These are phyloP conservation scores for Silurus lanzhouensis DNA, from an alignment of 2,797 vertebrate species.

Conservation along the genomic window DNA sequence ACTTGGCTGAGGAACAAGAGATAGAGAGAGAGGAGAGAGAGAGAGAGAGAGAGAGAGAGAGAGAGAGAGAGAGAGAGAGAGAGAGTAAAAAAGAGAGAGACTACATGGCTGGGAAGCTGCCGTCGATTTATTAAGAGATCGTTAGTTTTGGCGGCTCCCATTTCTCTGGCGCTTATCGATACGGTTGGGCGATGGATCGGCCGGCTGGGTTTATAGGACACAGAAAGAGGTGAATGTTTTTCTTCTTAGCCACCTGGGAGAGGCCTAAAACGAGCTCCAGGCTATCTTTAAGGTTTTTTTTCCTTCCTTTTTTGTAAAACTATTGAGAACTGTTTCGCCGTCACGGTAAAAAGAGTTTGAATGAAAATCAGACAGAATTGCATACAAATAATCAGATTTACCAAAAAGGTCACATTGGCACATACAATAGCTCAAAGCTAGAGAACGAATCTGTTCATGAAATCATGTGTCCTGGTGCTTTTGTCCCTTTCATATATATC, in stretches of 20 bases:
- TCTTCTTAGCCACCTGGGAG: slow-evolving; percentile 13
- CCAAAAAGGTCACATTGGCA: background rate
- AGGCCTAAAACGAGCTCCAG: slow-evolving; percentile 4
- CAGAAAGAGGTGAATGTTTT: slow-evolving; percentile 16
- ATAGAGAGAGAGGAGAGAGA: slow-evolving; percentile 39
- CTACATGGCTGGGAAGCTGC: slow-evolving; percentile 24
- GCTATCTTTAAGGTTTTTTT: slow-evolving; percentile 8
- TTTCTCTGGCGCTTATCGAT: slow-evolving; percentile 72
- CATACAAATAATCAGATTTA: background rate
- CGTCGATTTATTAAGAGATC: slow-evolving; percentile 78
- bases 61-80: slow-evolving; percentile 51
- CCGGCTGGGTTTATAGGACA: slow-evolving; percentile 43
- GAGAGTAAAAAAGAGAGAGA: slow-evolving; percentile 58
- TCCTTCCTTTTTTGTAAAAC: slow-evolving; percentile 16
- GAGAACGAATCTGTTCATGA: background rate
- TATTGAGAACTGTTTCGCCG: background rate
- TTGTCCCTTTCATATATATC: background rate
- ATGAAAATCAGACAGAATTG: background rate
- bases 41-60: slow-evolving; percentile 12
- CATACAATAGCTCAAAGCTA: background rate
- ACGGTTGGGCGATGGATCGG: slow-evolving; percentile 55
- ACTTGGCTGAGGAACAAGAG: slow-evolving; percentile 41
- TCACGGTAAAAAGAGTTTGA: background rate
- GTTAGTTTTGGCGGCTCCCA: slow-evolving; percentile 72
- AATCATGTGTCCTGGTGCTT: background rate